These are phyloP conservation scores for Oxygymnocypris stewartii DNA, from an alignment of 2,113 vertebrate species.

Conservation along the genomic window DNA sequence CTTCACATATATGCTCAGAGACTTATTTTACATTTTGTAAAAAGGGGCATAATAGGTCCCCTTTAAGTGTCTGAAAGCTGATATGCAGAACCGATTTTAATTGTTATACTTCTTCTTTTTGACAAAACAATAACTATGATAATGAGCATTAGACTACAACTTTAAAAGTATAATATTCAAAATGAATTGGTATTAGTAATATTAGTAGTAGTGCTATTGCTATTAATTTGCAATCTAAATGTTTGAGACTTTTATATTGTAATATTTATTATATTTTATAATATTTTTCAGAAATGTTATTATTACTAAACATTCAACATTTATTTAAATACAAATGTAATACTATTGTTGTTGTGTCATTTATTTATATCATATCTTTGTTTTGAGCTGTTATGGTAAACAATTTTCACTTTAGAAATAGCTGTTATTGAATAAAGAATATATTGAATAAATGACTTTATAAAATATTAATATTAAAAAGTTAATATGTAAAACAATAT, in stretches of 20 bases:
- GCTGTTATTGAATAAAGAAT: not conserved
- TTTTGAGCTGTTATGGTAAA: not conserved
- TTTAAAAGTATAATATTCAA: not conserved
- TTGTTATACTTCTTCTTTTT: not conserved
- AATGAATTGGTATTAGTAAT: not conserved
- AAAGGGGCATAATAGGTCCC: too few species aligned
- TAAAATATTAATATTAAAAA: too few species aligned
- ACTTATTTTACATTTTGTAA: too few species aligned
- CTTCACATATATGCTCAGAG: too few species aligned
- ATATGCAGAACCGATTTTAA: not conserved
- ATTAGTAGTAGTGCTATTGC: not conserved
- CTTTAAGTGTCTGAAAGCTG: not conserved
- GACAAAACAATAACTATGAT: not conserved
- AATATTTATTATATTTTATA: too few species aligned
- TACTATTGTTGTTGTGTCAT: not conserved
- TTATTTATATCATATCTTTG: not conserved
- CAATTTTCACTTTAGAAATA: not conserved
- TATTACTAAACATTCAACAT: not conserved
- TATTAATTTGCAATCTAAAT: not conserved
- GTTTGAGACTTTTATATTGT: not conserved
- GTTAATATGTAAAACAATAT: not conserved
- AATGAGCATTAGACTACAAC: not conserved
- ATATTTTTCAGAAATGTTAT: not conserved
- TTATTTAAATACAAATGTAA: not conserved
- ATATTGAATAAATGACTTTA: not conserved